Conservation (phyloP, 2,797 vertebrate genomes). For the Thunnus albacares region DNA sequence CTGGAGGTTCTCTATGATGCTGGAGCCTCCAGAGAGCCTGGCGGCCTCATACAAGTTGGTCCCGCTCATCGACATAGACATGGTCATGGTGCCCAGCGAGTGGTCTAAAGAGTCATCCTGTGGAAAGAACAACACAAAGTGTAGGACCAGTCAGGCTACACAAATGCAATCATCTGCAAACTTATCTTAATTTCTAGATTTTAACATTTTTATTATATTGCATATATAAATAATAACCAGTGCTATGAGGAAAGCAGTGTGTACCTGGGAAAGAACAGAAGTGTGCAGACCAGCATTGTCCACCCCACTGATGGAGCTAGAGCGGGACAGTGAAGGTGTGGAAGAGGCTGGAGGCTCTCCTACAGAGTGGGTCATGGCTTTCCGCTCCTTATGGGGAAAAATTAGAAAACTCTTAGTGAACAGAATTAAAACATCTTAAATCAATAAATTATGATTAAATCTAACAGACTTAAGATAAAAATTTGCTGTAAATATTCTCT, state of each 20-base stretch:
- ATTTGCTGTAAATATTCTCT: neutral
- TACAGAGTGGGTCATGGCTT: conserved; percentile 79
- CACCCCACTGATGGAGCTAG: conserved; percentile 94
- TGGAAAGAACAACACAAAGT: neutral
- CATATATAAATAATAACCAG: neutral
- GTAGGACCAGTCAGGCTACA: neutral
- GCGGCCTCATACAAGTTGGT: conserved; percentile 95
- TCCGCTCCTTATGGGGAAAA: conserved; percentile 88
- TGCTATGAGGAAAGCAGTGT: neutral
- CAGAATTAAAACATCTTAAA: neutral
- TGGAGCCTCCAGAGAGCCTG: conserved; percentile 95
- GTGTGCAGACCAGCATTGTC: conserved; percentile 91
- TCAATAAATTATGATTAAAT: neutral
- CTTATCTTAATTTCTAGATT: neutral
- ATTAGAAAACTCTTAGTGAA: neutral
- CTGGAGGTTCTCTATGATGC: conserved; percentile 95
- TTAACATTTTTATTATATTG: neutral
- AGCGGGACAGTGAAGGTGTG: conserved; percentile 94
- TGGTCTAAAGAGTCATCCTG: conserved; percentile 94
- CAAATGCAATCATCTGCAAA: conserved; percentile 3
- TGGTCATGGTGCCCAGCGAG: conserved; percentile 87
- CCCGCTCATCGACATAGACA: conserved; percentile 89
- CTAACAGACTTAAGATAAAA: neutral
- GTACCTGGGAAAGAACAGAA: conserved; percentile 92
- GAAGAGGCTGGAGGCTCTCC: conserved; percentile 88